Conservation (phyloP, 2,113 vertebrate species). For the Bambusicola thoracicus region DNA sequence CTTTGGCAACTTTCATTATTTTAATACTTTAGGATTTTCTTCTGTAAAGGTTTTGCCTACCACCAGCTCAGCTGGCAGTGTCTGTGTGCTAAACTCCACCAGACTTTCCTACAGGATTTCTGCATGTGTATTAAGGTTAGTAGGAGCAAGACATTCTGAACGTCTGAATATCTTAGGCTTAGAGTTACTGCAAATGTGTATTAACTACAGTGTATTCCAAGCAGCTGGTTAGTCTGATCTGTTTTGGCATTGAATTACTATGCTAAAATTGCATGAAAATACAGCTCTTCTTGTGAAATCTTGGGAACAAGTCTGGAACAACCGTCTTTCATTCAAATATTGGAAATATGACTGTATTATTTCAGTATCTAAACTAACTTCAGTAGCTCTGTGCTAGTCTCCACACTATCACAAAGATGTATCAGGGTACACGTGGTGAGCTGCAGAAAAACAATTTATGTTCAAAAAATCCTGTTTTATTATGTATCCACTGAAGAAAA, state of each 20-base stretch:
- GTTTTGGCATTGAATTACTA: background rate
- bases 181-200: background rate
- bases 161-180: background rate
- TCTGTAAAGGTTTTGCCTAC: background rate
- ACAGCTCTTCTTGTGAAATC: background rate
- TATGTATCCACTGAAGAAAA: background rate
- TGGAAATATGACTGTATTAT: background rate
- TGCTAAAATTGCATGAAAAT: background rate
- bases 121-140: background rate
- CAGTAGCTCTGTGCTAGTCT: background rate
- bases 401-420: background rate
- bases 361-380: background rate
- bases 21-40: background rate
- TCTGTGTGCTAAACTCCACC: background rate
- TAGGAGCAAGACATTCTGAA: background rate
- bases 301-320: background rate
- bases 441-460: background rate
- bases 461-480: background rate
- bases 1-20: background rate
- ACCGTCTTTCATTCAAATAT: background rate
- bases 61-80: background rate
- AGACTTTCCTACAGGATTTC: background rate
- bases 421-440: background rate
- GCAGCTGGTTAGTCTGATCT: background rate
- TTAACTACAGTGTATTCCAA: fast-evolving